Base-by-base conservation (phyloP, 2,888 invertebrate genomes). In the Orthonychiurus folsomi region DNA sequence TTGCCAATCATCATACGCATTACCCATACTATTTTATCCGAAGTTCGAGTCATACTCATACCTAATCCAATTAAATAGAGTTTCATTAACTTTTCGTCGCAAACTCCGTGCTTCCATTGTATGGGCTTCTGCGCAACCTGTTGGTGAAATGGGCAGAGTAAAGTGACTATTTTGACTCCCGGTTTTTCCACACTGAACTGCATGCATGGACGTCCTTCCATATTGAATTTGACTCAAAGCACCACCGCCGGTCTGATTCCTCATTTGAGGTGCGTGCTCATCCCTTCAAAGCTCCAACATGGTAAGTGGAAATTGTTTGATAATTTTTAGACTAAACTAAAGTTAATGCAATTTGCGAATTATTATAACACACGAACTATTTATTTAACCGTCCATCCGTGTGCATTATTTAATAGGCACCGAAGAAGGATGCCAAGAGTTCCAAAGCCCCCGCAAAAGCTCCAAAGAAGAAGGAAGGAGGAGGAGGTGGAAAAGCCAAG, bases 401-500 rank as follows among this genome's bases (percentile, higher is more conserved):
- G 37, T 37, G 37, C 15, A 9, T 37, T 37, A 9, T 37, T 9
- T 37, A 9, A 74, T 78, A 92, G 93, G 90, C 92, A 78, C 92
- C 93, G 74, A 93, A 93, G 79, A 93, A 93, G 84, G 92, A 93
- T 80, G 82, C 91, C 21, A 93, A 93, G 26, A 80, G 90, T 26
- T 76, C 78, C 66, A 93, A 93, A 79, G 90, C 91, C 81, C 91
- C 93, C 68, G 92, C 92, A 76, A 93, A 92, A 78, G 90, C 91
- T 71, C 90, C 90, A 75, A 93, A 93, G 81, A 93, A 93, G 83
- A 93, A 93, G 81, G 93, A 93, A 78, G 93, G 93, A 77, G 90
- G 90, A 76, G 74, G 75, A 73, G 93, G 93, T 74, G 93, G 93
- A 73, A 93, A 93, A 82, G 93, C 93, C 76, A 93, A 93, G 78